Percentiles rank a stretch among this genome's conserved stretches.
Conservation (phyloP, 2,113 vertebrate species). For the Cathartes aura region DNA sequence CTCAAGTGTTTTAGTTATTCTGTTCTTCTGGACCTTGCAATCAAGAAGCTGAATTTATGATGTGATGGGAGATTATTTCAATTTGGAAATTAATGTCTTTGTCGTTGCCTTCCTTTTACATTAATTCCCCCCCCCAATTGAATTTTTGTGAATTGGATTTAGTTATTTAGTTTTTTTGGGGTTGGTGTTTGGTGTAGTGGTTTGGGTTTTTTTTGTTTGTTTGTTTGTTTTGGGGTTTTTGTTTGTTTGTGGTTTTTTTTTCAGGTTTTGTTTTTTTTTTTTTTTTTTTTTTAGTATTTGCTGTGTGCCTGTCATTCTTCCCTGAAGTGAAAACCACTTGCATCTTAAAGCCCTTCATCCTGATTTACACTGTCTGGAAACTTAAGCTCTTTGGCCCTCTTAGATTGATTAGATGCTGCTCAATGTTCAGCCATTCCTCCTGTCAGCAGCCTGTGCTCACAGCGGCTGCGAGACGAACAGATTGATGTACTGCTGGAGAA, state of each 20-base stretch:
- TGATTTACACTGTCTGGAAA: not conserved
- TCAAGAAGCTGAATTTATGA: not conserved
- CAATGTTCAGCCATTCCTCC: not conserved
- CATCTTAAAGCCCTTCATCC: not conserved
- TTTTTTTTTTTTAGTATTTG: not conserved
- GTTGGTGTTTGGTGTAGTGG: no score
- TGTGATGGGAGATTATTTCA: not conserved
- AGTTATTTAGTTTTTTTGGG: not conserved
- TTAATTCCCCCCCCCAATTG: rapidly evolving
- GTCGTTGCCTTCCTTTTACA: not conserved
- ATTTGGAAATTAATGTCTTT: not conserved
- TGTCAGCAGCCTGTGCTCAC: not conserved
- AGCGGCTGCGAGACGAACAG: not conserved
- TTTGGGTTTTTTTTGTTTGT: not conserved
- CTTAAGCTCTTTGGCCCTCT: not conserved
- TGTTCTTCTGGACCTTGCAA: not conserved
- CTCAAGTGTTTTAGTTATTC: not conserved
- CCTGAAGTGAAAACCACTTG: not conserved
- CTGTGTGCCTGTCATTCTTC: not conserved
- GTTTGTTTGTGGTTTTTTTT: not conserved
- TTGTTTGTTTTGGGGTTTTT: not conserved
- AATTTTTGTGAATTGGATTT: not conserved
- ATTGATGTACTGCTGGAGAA: slow-evolving; percentile 27
- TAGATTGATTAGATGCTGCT: not conserved
- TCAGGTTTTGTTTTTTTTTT: not conserved